Evolutionary conservation across 92 coral and sea anemone species (phyloP).

Genomic region (Epizoanthus stellaris): DNA sequence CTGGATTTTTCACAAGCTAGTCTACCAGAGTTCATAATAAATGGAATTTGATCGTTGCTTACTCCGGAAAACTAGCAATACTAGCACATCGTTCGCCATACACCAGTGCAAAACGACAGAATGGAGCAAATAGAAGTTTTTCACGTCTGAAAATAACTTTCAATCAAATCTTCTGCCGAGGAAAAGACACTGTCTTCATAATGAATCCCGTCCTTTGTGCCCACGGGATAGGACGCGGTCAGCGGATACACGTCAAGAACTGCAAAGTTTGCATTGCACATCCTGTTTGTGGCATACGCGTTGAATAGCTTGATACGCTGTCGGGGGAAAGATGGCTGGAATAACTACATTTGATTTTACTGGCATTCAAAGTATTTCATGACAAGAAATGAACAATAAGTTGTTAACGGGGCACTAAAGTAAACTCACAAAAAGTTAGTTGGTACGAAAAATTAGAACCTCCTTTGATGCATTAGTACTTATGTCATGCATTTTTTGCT

Average conservation of each 20-base stretch:
- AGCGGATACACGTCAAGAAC: conserved; percentile 77
- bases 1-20: too few species aligned
- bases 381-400: background rate
- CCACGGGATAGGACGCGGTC: conserved; percentile 71
- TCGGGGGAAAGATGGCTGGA: background rate
- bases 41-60: too few species aligned
- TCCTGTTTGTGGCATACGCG: conserved; percentile 71
- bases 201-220: conserved; percentile 78
- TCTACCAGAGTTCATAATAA: too few species aligned
- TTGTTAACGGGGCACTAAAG: background rate
- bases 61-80: too few species aligned
- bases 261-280: conserved; percentile 78
- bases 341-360: background rate
- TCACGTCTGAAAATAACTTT: conserved; percentile 53
- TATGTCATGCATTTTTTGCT: too few species aligned
- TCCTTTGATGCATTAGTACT: background rate
- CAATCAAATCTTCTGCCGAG: conserved; percentile 73
- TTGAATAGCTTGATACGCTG: conserved; percentile 83
- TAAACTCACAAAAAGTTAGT: background rate
- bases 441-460: background rate
- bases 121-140: background rate
- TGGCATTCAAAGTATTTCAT: background rate
- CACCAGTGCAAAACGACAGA: too few species aligned
- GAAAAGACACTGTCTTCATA: conserved; percentile 64
- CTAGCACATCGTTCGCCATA: too few species aligned